Evolutionary conservation across 2,888 invertebrate species (phyloP).

Genomic region (Tiphia femorata): DNA sequence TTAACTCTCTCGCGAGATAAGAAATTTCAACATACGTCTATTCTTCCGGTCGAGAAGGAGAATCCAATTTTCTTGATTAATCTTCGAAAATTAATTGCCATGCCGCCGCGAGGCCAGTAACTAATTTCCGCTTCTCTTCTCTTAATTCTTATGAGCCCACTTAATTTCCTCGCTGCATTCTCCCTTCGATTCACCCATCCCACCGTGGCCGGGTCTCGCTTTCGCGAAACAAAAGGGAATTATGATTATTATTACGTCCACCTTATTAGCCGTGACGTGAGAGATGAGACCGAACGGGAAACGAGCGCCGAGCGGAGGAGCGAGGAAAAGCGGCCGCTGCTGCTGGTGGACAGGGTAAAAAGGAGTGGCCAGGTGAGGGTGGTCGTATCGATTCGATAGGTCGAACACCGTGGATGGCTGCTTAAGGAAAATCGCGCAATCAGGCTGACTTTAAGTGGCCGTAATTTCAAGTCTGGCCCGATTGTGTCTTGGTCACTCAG

Average conservation of each 20-base stretch:
- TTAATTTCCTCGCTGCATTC: not conserved
- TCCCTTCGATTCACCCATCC: not conserved
- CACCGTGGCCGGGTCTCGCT: slow-evolving; percentile 4
- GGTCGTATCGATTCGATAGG: slow-evolving; percentile 4
- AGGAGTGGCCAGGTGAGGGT: slow-evolving; percentile 4
- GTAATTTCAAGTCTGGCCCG: too few species aligned
- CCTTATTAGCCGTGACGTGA: slow-evolving; percentile 5
- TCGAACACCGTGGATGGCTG: slow-evolving; percentile 10
- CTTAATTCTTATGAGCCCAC: not conserved
- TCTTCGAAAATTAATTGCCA: not conserved
- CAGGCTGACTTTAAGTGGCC: too few species aligned
- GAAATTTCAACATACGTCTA: not conserved
- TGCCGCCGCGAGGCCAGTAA: not conserved
- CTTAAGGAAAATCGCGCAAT: slow-evolving; percentile 28
- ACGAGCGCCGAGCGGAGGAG: not conserved
- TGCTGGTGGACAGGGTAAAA: slow-evolving; percentile 14
- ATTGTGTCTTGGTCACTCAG: too few species aligned
- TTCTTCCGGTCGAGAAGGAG: not conserved
- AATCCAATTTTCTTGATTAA: not conserved
- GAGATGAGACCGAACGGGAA: slow-evolving; percentile 1
- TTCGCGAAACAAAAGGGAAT: slow-evolving; percentile 32
- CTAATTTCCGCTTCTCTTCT: not conserved
- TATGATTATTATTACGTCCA: slow-evolving; percentile 29
- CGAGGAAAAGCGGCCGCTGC: slow-evolving; percentile 13
- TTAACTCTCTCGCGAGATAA: slow-evolving; percentile 10